A percentile compares a stretch with the other conserved stretches of the same genome.
Evolutionary conservation across 2,113 vertebrate species (phyloP).

Genomic region (Tachycineta bicolor): DNA sequence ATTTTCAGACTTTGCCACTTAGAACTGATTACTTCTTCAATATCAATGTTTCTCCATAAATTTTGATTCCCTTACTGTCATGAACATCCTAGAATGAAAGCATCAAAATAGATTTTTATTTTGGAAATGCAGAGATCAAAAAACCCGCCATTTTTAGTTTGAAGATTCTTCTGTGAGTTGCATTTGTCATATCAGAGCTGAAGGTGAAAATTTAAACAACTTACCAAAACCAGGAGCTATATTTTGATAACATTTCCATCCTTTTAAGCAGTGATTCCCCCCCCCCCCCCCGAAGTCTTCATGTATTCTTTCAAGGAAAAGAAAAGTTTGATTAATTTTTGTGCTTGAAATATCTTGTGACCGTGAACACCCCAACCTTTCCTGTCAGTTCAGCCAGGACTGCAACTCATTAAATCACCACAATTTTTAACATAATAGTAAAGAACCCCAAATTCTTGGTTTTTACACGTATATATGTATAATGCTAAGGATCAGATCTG

Average conservation of each 20-base stretch:
- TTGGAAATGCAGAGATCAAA: neutral
- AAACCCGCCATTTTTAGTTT: rapidly evolving
- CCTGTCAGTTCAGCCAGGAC: neutral
- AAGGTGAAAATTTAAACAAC: neutral
- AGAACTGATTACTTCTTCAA: neutral
- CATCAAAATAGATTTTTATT: neutral
- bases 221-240: neutral
- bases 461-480: neutral
- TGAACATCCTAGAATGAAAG: neutral
- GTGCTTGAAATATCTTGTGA: neutral
- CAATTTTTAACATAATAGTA: neutral
- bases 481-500: neutral
- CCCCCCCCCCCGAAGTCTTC: neutral
- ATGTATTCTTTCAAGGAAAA: neutral
- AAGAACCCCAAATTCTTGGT: rapidly evolving
- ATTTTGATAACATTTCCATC: neutral
- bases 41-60: neutral
- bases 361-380: neutral
- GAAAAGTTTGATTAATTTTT: neutral
- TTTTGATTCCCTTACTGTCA: neutral
- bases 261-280: neutral
- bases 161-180: neutral
- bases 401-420: neutral
- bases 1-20: neutral
- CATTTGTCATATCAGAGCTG: neutral